phyloP scores from a whole-genome alignment of 2,797 vertebrate species.

The Sebastes oblongus region DNA sequence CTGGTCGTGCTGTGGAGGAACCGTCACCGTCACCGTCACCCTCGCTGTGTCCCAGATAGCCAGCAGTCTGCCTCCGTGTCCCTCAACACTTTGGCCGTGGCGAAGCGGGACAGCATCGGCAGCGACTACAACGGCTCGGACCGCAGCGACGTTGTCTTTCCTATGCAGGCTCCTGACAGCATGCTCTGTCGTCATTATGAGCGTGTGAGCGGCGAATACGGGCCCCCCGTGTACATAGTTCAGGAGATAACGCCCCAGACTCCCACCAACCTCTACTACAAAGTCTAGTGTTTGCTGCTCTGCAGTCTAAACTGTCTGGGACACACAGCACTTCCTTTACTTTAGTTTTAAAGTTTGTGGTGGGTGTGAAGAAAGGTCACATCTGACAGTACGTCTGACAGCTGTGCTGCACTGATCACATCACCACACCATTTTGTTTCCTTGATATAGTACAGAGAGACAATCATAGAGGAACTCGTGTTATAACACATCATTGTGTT shows the following conservation, averaged over 20 bases:
- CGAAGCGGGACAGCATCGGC: conserved; percentile 85
- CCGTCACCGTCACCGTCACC: conserved; percentile 78
- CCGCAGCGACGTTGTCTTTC: conserved; percentile 95
- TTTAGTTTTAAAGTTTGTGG: not conserved
- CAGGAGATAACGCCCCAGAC: conserved; percentile 97
- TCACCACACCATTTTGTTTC: not conserved
- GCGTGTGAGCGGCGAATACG: conserved; percentile 95
- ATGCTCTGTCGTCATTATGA: conserved; percentile 97
- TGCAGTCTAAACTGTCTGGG: not conserved
- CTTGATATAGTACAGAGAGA: conserved; percentile 6
- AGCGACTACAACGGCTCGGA: conserved; percentile 94
- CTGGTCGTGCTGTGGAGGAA: conserved; percentile 88
- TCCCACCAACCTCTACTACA: conserved; percentile 94
- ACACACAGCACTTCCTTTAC: not conserved
- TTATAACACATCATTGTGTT: not conserved
- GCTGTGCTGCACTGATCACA: not conserved
- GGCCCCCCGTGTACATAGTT: conserved; percentile 97
- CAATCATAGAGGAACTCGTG: conserved; percentile 11
- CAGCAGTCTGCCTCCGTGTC: conserved; percentile 90
- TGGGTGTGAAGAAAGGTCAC: not conserved
- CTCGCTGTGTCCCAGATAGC: conserved; percentile 86
- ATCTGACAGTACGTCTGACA: not conserved
- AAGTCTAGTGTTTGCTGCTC: conserved; percentile 81
- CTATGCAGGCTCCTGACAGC: conserved; percentile 90
- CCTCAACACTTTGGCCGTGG: conserved; percentile 91